Conservation (phyloP, 1,140 invertebrate species). For the Ceratoteleas bidentatus region DNA sequence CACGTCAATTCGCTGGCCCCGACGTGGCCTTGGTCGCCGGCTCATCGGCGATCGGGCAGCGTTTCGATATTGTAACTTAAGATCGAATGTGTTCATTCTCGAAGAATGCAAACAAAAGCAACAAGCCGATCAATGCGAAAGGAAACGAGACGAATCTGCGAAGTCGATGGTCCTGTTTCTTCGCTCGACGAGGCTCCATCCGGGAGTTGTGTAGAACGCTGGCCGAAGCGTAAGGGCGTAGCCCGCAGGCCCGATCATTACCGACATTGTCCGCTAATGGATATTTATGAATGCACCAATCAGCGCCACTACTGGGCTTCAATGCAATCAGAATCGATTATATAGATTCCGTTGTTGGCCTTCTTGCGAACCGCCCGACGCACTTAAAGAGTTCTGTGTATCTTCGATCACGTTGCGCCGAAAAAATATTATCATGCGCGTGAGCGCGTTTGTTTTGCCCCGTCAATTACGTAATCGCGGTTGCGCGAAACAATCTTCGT, state of each 20-base stretch:
- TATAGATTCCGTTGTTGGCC: constrained; percentile 63
- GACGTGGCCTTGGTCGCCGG: constrained; percentile 52
- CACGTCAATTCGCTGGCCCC: constrained; percentile 54
- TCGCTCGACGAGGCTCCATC: constrained; percentile 31
- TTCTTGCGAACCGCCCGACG: constrained; percentile 42
- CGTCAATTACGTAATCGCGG: too few relatives aligned
- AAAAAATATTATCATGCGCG: constrained; percentile 32
- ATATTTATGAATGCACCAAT: constrained; percentile 82
- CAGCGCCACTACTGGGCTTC: constrained; percentile 80
- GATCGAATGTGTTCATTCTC: constrained; percentile 71
- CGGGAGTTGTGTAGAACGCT: constrained; percentile 69
- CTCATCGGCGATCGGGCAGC: constrained; percentile 58
- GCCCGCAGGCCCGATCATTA: constrained; percentile 79
- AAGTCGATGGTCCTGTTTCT: constrained; percentile 58
- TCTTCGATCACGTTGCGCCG: constrained; percentile 10
- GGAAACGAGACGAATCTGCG: constrained; percentile 60
- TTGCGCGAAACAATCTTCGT: not conserved
- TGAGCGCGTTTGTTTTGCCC: not conserved
- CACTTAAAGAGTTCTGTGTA: constrained; percentile 22
- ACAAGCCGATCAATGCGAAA: constrained; percentile 51
- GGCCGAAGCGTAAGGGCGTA: constrained; percentile 73
- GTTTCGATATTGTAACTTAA: constrained; percentile 69
- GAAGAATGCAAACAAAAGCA: constrained; percentile 69
- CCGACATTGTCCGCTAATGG: constrained; percentile 81
- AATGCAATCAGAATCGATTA: constrained; percentile 82